A percentile compares a stretch with the other conserved stretches of the same genome.
Evolutionary conservation across 2,888 invertebrate genomes (phyloP).

Genomic region (Odontomyia ornata): DNA sequence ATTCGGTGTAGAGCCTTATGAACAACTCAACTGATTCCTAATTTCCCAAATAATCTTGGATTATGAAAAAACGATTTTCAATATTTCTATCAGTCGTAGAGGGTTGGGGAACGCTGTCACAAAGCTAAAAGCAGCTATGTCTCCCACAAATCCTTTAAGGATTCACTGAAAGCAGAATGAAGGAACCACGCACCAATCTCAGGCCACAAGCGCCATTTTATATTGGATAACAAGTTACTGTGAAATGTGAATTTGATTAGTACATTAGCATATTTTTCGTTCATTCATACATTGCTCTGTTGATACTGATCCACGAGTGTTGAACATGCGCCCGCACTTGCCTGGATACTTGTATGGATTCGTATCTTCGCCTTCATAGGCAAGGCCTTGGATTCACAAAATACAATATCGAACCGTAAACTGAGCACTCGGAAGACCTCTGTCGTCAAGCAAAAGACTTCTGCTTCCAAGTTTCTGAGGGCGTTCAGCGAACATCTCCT

Average conservation of each 20-base stretch:
- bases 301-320: background rate
- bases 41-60: too few species aligned
- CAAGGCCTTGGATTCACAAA: background rate
- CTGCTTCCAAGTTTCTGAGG: background rate
- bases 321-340: conserved; percentile 7
- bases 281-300: conserved; percentile 25
- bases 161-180: background rate
- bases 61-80: too few species aligned
- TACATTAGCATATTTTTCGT: conserved; percentile 62
- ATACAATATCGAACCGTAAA: conserved; percentile 1
- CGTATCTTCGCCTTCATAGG: background rate
- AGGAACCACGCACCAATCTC: conserved; percentile 29
- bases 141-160: too few species aligned
- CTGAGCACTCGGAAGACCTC: conserved; percentile 36
- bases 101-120: too few species aligned
- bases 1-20: too few species aligned
- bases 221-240: conserved; percentile 63
- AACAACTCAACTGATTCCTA: too few species aligned
- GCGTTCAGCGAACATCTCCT: background rate
- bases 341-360: too few species aligned
- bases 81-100: too few species aligned
- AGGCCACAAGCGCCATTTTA: conserved; percentile 47
- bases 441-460: background rate
- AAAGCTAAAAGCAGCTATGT: too few species aligned
- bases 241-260: conserved; percentile 65